phyloP scores from a whole-genome alignment of 2,888 invertebrate species.

The Eucriotettix oculatus region DNA sequence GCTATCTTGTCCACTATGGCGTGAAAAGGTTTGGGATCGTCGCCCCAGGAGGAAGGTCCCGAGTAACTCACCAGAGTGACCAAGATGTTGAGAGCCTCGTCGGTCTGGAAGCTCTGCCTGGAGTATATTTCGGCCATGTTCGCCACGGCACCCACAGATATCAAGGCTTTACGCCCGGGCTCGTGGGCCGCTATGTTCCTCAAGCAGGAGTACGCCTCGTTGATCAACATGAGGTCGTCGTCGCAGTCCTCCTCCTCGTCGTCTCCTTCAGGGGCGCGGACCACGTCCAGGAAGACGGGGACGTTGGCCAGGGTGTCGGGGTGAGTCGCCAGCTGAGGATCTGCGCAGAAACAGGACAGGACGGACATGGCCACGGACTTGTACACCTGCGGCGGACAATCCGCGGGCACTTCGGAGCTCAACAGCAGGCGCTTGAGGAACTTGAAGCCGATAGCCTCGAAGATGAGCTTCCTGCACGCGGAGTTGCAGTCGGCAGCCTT shows the following conservation, averaged over 20 bases:
- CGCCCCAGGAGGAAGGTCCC: constrained; percentile 60
- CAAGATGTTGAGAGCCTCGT: constrained; percentile 68
- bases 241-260: constrained; percentile 52
- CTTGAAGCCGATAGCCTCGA: constrained; percentile 78
- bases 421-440: constrained; percentile 68
- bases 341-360: constrained; percentile 70
- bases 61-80: constrained; percentile 56
- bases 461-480: constrained; percentile 53
- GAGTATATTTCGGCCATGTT: constrained; percentile 77
- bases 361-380: constrained; percentile 82
- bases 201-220: constrained; percentile 70
- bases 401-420: constrained; percentile 60
- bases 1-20: constrained; percentile 67
- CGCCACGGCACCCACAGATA: constrained; percentile 58
- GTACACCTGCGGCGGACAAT: constrained; percentile 77
- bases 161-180: constrained; percentile 62
- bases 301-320: constrained; percentile 70
- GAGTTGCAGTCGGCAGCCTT: constrained; percentile 66
- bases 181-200: constrained; percentile 64
- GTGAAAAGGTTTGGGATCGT: constrained; percentile 63
- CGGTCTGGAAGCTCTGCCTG: constrained; percentile 76
- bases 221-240: constrained; percentile 71
- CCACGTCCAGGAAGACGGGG: constrained; percentile 68
- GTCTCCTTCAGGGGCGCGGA: constrained; percentile 67
- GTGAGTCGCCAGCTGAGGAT: constrained; percentile 61